Evolutionary conservation across 2,797 vertebrate species (phyloP).

Genomic region (Heteromormyrus szaboi): DNA sequence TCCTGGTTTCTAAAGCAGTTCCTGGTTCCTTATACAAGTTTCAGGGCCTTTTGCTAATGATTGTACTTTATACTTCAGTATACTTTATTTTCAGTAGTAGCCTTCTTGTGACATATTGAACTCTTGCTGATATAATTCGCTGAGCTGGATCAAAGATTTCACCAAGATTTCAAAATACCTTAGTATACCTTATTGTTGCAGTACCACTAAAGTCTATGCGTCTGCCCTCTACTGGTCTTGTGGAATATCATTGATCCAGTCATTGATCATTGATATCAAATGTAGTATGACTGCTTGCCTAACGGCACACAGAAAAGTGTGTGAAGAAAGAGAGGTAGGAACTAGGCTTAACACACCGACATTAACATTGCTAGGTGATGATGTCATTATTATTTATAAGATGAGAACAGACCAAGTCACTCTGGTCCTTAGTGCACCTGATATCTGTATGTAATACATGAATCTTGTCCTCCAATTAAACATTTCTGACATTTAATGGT

Average conservation of each 20-base stretch:
- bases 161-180: background rate
- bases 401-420: background rate
- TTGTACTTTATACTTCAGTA: background rate
- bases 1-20: background rate
- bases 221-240: background rate
- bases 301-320: background rate
- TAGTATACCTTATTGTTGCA: background rate
- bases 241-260: background rate
- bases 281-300: background rate
- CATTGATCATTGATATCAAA: background rate
- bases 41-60: background rate
- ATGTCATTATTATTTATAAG: background rate
- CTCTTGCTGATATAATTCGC: background rate
- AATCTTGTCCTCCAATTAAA: background rate
- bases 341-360: background rate
- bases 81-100: background rate
- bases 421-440: background rate
- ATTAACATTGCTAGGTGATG: background rate
- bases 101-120: background rate
- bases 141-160: background rate
- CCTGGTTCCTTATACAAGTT: background rate
- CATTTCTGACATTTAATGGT: background rate
- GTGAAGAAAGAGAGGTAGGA: background rate
- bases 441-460: background rate
- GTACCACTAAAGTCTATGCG: background rate